Base-by-base conservation (phyloP, 2,113 vertebrate genomes). In the Clupea harengus region DNA sequence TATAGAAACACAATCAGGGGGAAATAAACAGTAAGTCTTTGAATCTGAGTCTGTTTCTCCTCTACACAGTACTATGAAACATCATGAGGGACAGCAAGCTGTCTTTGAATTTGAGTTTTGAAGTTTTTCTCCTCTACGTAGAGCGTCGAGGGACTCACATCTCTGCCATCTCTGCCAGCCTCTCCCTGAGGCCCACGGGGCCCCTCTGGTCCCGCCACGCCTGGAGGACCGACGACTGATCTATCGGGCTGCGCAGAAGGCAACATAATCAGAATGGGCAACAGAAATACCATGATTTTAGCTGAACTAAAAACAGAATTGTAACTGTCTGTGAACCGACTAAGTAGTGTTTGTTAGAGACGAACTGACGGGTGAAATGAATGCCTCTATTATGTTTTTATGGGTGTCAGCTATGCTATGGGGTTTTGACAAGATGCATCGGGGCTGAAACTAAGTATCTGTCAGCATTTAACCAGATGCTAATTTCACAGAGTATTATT, bases 121-220 rank as follows among this genome's bases (percentile, higher is more conserved):
- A 60, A 28, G n/a, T 25, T 2, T 28, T 67, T 25, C 50, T 22
- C 39, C 50, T 25, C 13, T 45, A 39, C 8, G 75, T 92, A 15
- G 88, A 67, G 60, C 25, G 17, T 81, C 45, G 17, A 22, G 28
- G 72, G 32, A 86, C 92, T 93, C 91, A 95, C 95, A 89, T 96
- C 95, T 93, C 93, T 92, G 84, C 95, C 95, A 72, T 95, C 95
- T 87, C 93, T 93, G 85, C 95, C 95, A 0, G 93, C 91, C 82
- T 95, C 95, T 92, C 95, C 95, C 25, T 89, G 3, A 8, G 91
- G 28, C 11, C 95, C 95, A 45, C 90, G 88, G 57, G 94, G 92
- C 20, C 95, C 95, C 72, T 94, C 91, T 45, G 93, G 91, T 32
- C 95, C 95, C 1, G 88, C 81, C 25, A 84, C 50, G 85, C 95